Base-by-base conservation (phyloP, 2,888 invertebrate genomes). In the Cosmia trapezina region DNA sequence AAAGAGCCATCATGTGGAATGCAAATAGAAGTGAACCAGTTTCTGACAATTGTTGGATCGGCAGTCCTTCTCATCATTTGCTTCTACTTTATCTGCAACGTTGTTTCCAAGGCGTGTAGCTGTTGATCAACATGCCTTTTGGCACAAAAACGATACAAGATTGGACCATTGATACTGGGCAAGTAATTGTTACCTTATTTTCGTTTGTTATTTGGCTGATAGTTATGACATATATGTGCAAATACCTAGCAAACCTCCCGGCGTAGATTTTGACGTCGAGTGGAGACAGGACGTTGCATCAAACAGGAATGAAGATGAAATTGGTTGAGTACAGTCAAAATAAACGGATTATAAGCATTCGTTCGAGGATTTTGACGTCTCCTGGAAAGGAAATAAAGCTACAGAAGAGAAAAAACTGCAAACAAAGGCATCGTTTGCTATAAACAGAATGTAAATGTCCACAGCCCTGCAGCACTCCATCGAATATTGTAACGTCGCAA, bases 201-300 rank as follows among this genome's bases (percentile, higher is more conserved):
- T 85, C 91, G 4, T 93, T 92, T 64, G 57, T 91, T 5, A 60
- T 93, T 54, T 92, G 91, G 92, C 67, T 92, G 0, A 83, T 93
- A 2, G 83, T 87, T 0, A 87, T 93, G 88, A 66, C 87, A 54
- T 90, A 76, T 70, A 87, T 93, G 82, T 86, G 89, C 45, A 90
- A 91, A 71, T 92, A 92, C 68, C n/a, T 93, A 0, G 73, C 57
- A n/a, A 80, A 73, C 14, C 78, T 92, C 19, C 91, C 89, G 1
- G 86, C 87, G 19, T 83, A 70, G 61, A 63, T 45, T 33, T 28
- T 54, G 17, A n/a, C n/a, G n/a, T 51, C 41, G 54, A 45, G 1
- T 9, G 9, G 8, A 45, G 51, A 43, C 19, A 22, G 14, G 37
- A 60, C 12, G 19, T 49, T 37, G 9, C 33, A 45, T 19, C 28